Base-by-base conservation (phyloP, 2,113 vertebrate genomes). In the Chiloscyllium plagiosum region DNA sequence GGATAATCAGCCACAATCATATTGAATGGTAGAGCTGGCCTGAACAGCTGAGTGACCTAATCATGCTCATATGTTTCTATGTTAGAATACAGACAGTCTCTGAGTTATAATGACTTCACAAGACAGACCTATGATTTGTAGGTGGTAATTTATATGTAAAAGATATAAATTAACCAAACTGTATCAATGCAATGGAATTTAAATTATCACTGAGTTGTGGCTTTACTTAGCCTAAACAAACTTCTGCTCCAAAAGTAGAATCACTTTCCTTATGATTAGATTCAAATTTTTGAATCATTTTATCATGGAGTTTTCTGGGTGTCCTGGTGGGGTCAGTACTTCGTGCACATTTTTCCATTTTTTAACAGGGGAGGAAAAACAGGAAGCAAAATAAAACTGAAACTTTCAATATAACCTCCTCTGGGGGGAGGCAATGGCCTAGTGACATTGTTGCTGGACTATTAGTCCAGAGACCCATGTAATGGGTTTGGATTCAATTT, bases 221-320 rank as follows among this genome's bases (percentile, higher is more conserved):
- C 7, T 12, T 90, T 33, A 90, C 87, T 90, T 90, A 26, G 29
- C 52, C 52, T 90, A 3, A 33, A 3, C 61, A 33, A 90, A 90
- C 87, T 61, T 90, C 52, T 65, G 87, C 87, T 93, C 29, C n/a
- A 90, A 42, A 93, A 93, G 37, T 68, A 42, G 61, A 93, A 93
- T 65, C n/a, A 37, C 37, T 93, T 93, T 42, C 87, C 26, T 17
- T 93, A 93, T 68, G 33, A 93, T 19, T 93, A n/a, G 90, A 93
- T n/a, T 93, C 56, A 68, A 22, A 17, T 15, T n/a, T 93, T n/a
- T 93, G 19, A 52, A 87, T 87, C 85, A 68, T 65, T 66, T 20
- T 37, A 66, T 10, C 68, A 1, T 29, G 87, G 50, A 26, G 47
- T 61, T 61, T 90, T 68, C 61, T 66, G 61, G 52, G 4, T 93